phyloP scores from a whole-genome alignment of 1,140 invertebrate genomes.

The Rhopalosiphum maidis region DNA sequence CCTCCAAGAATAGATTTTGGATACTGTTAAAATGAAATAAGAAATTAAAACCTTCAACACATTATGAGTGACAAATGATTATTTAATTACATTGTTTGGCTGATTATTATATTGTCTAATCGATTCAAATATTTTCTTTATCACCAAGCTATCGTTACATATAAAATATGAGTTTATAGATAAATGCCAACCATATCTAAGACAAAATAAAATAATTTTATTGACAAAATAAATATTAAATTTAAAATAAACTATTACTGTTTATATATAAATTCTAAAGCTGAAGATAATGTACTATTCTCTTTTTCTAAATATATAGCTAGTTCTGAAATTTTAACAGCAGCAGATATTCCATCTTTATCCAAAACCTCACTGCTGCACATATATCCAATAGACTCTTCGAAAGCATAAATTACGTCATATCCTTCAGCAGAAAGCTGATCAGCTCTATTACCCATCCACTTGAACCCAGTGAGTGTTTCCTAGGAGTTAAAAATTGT shows the following conservation, averaged over 20 bases:
- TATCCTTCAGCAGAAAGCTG: conserved; percentile 74
- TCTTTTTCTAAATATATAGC: conserved; percentile 73
- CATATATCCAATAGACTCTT: conserved; percentile 97
- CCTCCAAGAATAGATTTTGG: conserved; percentile 74
- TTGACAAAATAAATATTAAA: neutral
- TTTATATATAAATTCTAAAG: conserved; percentile 42
- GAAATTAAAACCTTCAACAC: neutral
- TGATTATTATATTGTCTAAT: conserved; percentile 78
- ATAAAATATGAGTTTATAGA: conserved; percentile 88
- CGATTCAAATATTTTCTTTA: conserved; percentile 81
- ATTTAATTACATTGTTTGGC: conserved; percentile 67
- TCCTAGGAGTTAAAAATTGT: conserved; percentile 68
- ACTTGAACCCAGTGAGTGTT: conserved; percentile 99
- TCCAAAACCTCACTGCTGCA: conserved; percentile 85
- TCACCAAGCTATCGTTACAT: conserved; percentile 77
- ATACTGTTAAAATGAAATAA: conserved; percentile 71
- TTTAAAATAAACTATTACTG: neutral
- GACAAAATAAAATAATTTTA: conserved; percentile 9
- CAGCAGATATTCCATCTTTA: conserved; percentile 94
- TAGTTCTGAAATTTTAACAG: conserved; percentile 79
- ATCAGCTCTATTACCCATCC: conserved; percentile 93
- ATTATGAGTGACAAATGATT: neutral
- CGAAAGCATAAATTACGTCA: conserved; percentile 90
- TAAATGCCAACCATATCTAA: conserved; percentile 82
- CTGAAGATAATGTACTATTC: conserved; percentile 33